Percentiles rank a stretch among this genome's conserved stretches.
Conservation (phyloP, 2,888 invertebrate species). For the Hypena proboscidalis region DNA sequence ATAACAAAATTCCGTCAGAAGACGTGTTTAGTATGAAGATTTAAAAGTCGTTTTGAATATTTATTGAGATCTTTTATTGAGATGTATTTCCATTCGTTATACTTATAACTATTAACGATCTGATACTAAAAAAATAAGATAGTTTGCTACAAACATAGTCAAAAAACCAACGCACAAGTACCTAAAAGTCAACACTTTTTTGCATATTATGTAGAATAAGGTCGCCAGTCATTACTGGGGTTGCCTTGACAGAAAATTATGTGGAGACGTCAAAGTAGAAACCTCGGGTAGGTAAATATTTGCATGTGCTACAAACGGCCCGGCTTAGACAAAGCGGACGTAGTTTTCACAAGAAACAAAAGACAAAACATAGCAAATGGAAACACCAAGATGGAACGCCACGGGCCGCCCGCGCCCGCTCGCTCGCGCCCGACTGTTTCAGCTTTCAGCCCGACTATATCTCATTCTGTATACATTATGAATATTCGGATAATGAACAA, state of each 20-base stretch:
- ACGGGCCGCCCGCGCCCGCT: slow-evolving; percentile 32
- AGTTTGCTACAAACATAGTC: no score
- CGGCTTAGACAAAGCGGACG: slow-evolving; percentile 67
- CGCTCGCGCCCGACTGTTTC: slow-evolving; percentile 23
- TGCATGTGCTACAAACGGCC: slow-evolving; percentile 64
- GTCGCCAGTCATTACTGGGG: slow-evolving; percentile 21
- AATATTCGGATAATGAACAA: slow-evolving; percentile 47
- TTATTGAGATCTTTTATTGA: no score
- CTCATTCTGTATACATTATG: slow-evolving; percentile 31
- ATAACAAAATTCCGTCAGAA: no score
- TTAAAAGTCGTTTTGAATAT: no score
- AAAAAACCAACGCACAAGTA: no score
- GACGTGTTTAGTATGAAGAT: no score
- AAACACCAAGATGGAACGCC: slow-evolving; percentile 55
- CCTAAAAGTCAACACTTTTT: slow-evolving; percentile 21
- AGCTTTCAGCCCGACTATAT: slow-evolving; percentile 25
- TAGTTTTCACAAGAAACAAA: slow-evolving; percentile 69
- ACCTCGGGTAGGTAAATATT: slow-evolving; percentile 70
- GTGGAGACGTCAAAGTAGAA: slow-evolving; percentile 62
- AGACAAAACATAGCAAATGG: slow-evolving; percentile 68
- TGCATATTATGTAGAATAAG: slow-evolving; percentile 19
- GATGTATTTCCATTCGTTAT: no score
- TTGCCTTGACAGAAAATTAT: slow-evolving; percentile 62
- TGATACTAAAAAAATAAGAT: no score
- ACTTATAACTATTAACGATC: no score